Conservation (phyloP, 2,888 invertebrate genomes). For the Trissoscelio sp. region DNA sequence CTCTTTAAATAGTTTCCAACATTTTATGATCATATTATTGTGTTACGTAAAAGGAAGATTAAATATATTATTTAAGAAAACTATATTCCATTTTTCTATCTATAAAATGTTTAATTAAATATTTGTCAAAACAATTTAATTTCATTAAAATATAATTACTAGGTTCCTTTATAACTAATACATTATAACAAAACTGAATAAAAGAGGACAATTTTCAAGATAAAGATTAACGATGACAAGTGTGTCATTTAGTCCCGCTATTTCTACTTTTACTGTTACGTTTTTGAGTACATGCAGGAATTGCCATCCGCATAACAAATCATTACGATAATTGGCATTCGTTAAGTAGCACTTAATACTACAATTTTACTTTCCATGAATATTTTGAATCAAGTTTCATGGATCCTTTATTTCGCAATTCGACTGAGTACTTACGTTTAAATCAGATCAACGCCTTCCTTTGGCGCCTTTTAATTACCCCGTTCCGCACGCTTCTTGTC, state of each 20-base stretch:
- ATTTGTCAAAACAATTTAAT: too few species aligned
- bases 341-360: not conserved
- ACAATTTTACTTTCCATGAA: conserved; percentile 3
- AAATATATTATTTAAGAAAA: not conserved
- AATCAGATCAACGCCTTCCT: conserved; percentile 32
- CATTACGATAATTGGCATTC: not conserved
- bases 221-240: not conserved
- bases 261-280: not conserved
- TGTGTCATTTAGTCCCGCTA: not conserved
- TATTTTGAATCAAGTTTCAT: conserved; percentile 8
- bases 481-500: conserved; percentile 36
- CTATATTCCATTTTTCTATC: too few species aligned
- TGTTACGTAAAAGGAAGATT: not conserved
- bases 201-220: too few species aligned
- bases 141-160: too few species aligned
- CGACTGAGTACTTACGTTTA: conserved; percentile 23
- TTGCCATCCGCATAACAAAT: not conserved
- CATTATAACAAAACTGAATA: too few species aligned
- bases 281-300: too few species aligned
- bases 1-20: conserved; percentile 13
- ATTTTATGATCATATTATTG: conserved; percentile 17
- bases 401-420: conserved; percentile 26
- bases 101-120: too few species aligned
- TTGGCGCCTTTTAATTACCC: conserved; percentile 42
- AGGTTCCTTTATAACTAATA: too few species aligned